Evolutionary conservation across 2,888 invertebrate genomes (phyloP).

Genomic region (Maniola hyperantus): DNA sequence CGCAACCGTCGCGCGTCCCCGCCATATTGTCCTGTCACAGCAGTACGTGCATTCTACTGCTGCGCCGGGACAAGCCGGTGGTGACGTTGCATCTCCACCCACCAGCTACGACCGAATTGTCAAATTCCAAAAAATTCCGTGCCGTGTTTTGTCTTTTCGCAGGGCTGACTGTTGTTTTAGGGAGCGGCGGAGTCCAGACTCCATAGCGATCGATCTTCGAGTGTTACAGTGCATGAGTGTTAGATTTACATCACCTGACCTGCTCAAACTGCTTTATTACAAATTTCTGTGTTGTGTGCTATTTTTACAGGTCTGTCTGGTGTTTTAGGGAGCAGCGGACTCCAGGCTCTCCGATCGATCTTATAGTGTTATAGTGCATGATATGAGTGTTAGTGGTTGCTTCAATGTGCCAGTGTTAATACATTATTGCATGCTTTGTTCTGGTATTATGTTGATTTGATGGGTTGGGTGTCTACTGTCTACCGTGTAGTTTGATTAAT

Average conservation of each 20-base stretch:
- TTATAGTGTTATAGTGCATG: constrained; percentile 1
- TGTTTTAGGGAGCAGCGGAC: constrained; percentile 30
- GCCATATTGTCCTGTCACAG: constrained; percentile 99
- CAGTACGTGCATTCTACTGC: constrained; percentile 95
- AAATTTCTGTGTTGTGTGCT: constrained; percentile 42
- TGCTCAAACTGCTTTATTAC: background rate
- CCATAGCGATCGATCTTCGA: background rate
- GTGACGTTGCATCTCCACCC: constrained; percentile 57
- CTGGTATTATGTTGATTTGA: background rate
- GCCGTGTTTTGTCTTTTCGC: constrained; percentile 52
- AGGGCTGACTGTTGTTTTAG: constrained; percentile 41
- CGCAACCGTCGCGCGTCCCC: constrained; percentile 78
- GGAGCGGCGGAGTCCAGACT: constrained; percentile 31
- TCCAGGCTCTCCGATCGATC: background rate
- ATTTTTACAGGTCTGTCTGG: constrained; percentile 50
- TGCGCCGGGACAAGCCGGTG: constrained; percentile 92
- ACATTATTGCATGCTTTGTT: constrained; percentile 2
- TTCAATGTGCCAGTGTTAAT: constrained; percentile 4
- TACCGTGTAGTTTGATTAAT: background rate
- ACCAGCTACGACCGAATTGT: constrained; percentile 1
- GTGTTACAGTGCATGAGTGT: background rate
- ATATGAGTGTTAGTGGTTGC: constrained; percentile 4
- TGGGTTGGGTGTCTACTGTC: background rate
- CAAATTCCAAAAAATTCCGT: constrained; percentile 28
- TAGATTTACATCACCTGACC: no score